Conservation (phyloP, 2,888 invertebrate genomes). For the Zygogramma bicolorata region DNA sequence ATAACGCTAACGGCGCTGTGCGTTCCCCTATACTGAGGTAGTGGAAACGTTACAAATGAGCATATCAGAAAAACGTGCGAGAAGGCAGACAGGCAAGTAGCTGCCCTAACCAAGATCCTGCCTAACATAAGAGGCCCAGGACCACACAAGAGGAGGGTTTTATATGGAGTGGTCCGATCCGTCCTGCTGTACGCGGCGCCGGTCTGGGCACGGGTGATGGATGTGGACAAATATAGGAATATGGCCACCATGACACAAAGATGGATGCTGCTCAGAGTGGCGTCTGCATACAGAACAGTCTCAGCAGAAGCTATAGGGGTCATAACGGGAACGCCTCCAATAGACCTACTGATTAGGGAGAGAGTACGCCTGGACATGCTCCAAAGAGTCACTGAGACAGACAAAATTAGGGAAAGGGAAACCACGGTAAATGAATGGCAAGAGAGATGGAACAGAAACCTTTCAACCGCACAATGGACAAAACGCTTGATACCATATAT, state of each 20-base stretch:
- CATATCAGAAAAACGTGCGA: too few relatives aligned
- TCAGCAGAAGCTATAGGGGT: not conserved
- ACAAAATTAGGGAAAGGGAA: not conserved
- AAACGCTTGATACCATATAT: constrained; percentile 9
- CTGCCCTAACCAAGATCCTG: too few relatives aligned
- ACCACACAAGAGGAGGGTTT: not conserved
- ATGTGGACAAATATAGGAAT: not conserved
- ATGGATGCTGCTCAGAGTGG: too few relatives aligned
- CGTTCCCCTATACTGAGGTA: too few relatives aligned
- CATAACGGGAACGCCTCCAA: not conserved
- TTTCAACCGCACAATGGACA: constrained; percentile 8
- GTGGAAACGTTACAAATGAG: too few relatives aligned
- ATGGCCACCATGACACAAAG: not conserved
- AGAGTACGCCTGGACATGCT: not conserved
- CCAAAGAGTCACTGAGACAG: not conserved
- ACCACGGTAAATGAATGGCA: constrained; percentile 25
- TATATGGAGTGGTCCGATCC: too few relatives aligned
- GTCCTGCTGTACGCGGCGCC: too few relatives aligned
- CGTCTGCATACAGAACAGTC: not conserved
- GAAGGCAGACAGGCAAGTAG: too few relatives aligned
- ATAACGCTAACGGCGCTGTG: too few relatives aligned
- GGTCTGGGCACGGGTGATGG: too few relatives aligned
- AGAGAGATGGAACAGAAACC: constrained; percentile 22
- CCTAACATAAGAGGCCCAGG: not conserved
- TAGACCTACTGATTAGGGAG: too few relatives aligned